phyloP scores from a whole-genome alignment of 2,113 vertebrate genomes.

The Plectropomus leopardus region DNA sequence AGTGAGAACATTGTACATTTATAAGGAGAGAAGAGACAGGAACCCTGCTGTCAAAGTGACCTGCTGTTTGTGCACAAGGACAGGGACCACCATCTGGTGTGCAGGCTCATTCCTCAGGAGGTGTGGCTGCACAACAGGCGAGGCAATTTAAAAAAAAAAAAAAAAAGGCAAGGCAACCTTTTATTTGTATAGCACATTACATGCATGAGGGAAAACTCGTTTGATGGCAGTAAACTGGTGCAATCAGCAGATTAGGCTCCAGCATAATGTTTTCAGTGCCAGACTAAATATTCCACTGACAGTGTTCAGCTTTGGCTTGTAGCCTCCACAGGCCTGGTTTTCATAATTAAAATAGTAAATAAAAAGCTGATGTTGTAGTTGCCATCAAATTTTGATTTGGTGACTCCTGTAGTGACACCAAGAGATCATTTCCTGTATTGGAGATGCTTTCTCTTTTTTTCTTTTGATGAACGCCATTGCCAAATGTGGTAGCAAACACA shows the following conservation, averaged over 20 bases:
- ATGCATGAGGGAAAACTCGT: constrained; percentile 1
- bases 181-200: constrained; percentile 21
- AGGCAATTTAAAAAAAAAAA: constrained; percentile 13
- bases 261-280: background rate
- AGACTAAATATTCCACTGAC: background rate
- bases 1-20: constrained; percentile 14
- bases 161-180: constrained; percentile 16
- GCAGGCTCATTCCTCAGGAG: constrained; percentile 32
- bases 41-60: constrained; percentile 29
- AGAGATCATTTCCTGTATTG: background rate
- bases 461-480: too few species aligned
- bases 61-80: constrained; percentile 14
- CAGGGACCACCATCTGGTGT: constrained; percentile 53
- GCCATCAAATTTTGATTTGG: background rate
- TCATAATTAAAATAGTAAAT: background rate
- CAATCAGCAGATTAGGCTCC: background rate
- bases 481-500: too few species aligned
- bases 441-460: too few species aligned
- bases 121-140: constrained; percentile 26
- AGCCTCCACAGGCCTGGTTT: background rate
- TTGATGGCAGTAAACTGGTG: background rate
- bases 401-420: background rate
- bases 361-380: background rate
- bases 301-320: background rate
- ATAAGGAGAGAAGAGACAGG: constrained; percentile 4